These are phyloP conservation scores for Bilobella aurantiaca DNA, from an alignment of 1,140 invertebrate genomes.

Conservation along the genomic window DNA sequence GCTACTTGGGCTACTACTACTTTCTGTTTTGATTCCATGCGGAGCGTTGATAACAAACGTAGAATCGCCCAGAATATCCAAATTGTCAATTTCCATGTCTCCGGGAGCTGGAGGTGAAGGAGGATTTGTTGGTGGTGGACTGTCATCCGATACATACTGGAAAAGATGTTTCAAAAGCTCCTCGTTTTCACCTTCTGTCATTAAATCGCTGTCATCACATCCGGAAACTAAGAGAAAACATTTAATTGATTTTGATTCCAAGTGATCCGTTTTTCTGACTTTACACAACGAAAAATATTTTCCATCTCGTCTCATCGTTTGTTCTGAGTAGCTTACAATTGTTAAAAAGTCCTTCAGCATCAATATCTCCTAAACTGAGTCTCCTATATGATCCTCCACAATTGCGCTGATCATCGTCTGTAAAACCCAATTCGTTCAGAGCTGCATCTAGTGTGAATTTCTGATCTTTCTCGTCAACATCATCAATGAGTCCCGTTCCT, in stretches of 20 bases:
- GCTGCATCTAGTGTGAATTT: constrained; percentile 21
- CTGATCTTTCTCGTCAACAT: background rate
- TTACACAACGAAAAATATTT: too few species aligned
- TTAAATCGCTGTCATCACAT: constrained; percentile 1
- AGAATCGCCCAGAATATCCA: background rate
- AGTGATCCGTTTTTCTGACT: too few species aligned
- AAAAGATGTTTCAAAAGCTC: constrained; percentile 11
- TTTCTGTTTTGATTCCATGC: constrained; percentile 5
- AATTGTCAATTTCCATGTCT: constrained; percentile 20
- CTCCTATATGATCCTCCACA: background rate
- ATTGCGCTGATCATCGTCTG: background rate
- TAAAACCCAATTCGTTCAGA: constrained; percentile 4
- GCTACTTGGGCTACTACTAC: background rate
- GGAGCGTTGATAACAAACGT: background rate
- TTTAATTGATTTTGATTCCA: background rate
- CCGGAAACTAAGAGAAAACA: background rate
- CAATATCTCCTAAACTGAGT: background rate
- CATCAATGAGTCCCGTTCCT: constrained; percentile 11
- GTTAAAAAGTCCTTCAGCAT: constrained; percentile 1
- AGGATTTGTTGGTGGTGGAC: constrained; percentile 32
- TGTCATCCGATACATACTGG: constrained; percentile 15
- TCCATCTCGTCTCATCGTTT: background rate
- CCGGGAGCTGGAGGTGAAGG: constrained; percentile 21
- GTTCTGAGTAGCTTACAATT: background rate
- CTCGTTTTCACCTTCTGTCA: constrained; percentile 16